Evolutionary conservation across 2,888 invertebrate species (phyloP).

Genomic region (Diaprepes abbreviatus): DNA sequence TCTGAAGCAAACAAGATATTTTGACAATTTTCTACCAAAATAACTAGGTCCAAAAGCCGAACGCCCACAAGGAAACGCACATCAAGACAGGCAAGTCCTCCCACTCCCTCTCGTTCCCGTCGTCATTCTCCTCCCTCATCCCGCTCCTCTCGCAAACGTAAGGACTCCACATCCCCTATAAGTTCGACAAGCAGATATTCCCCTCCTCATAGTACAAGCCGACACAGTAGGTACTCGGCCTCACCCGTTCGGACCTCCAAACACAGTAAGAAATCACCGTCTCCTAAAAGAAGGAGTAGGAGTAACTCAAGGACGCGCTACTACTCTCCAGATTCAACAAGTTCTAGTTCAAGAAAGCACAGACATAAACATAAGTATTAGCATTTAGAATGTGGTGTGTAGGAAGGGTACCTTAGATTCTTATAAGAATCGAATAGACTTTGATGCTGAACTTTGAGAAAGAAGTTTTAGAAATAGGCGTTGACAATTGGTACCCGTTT

Average conservation of each 20-base stretch:
- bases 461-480: not conserved
- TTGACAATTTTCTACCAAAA: conserved; percentile 45
- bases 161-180: conserved; percentile 63
- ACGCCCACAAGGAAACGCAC: conserved; percentile 65
- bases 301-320: conserved; percentile 61
- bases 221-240: conserved; percentile 61
- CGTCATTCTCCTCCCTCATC: conserved; percentile 64
- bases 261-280: conserved; percentile 61
- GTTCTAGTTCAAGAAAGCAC: conserved; percentile 67
- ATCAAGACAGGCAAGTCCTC: conserved; percentile 60
- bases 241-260: conserved; percentile 62
- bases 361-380: conserved; percentile 72
- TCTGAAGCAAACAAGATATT: conserved; percentile 25
- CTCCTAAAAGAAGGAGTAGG: conserved; percentile 61
- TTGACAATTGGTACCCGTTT: conserved; percentile 2
- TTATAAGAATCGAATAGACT: conserved; percentile 1
- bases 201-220: conserved; percentile 59
- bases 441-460: too few relatives aligned
- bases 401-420: conserved; percentile 8
- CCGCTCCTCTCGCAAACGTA: conserved; percentile 60
- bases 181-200: conserved; percentile 63
- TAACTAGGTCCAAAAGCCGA: conserved; percentile 66
- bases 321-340: conserved; percentile 64
- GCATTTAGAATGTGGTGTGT: conserved; percentile 42
- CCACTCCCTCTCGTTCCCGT: conserved; percentile 65